Percentiles rank a stretch among this genome's conserved stretches.
Evolutionary conservation across 2,888 invertebrate genomes (phyloP).

Genomic region (Idaea biselata): DNA sequence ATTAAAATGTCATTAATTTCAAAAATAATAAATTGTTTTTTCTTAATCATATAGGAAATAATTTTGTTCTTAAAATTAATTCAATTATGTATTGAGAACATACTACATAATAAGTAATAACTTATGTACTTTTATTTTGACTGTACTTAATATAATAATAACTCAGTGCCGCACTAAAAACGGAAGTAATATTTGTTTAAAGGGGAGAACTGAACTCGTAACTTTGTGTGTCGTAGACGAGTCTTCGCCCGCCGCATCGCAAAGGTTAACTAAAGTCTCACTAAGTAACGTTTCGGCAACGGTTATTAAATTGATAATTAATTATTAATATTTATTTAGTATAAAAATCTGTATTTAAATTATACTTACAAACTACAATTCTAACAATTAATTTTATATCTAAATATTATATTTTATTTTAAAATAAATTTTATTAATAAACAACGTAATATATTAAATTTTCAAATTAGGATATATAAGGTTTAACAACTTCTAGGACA

Average conservation of each 20-base stretch:
- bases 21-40: not conserved
- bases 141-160: not conserved
- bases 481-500: not conserved
- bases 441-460: not conserved
- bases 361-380: slow-evolving; percentile 15
- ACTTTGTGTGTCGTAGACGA: too few relatives aligned
- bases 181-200: not conserved
- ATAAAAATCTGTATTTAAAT: slow-evolving; percentile 9
- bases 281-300: too few relatives aligned
- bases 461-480: slow-evolving; percentile 21
- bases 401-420: not conserved
- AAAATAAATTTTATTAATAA: not conserved
- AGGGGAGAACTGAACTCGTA: too few relatives aligned
- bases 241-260: too few relatives aligned
- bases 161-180: not conserved
- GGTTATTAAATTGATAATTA: not conserved
- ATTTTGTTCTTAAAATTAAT: not conserved
- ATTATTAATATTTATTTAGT: not conserved
- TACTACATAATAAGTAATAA: not conserved
- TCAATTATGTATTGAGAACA: not conserved
- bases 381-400: not conserved
- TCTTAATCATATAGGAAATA: not conserved
- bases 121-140: not conserved
- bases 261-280: too few relatives aligned
- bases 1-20: not conserved